Evolutionary conservation across 1,140 invertebrate genomes (phyloP).

Genomic region (Drosophila quadrilineata): DNA sequence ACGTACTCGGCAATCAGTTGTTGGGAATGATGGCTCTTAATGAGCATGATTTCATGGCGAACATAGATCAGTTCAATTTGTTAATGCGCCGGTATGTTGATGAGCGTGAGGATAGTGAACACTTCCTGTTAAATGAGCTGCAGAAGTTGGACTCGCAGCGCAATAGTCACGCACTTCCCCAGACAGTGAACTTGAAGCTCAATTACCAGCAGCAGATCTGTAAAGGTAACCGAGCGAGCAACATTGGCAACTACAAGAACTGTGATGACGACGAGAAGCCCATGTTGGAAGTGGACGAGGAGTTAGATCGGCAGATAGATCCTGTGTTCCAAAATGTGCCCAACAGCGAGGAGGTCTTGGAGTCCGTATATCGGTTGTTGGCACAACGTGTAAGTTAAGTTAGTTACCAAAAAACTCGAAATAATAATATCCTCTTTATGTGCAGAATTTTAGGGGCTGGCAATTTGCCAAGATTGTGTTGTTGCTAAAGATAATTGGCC

Average conservation of each 20-base stretch:
- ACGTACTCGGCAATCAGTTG: slow-evolving; percentile 67
- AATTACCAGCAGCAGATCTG: slow-evolving; percentile 70
- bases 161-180: slow-evolving; percentile 48
- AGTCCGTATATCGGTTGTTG: slow-evolving; percentile 63
- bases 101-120: slow-evolving; percentile 63
- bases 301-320: slow-evolving; percentile 62
- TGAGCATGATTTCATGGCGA: slow-evolving; percentile 59
- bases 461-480: slow-evolving; percentile 76
- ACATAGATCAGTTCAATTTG: slow-evolving; percentile 50
- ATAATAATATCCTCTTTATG: not conserved
- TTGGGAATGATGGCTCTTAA: slow-evolving; percentile 67
- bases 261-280: slow-evolving; percentile 64
- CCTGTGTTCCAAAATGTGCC: slow-evolving; percentile 75
- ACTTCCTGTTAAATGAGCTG: slow-evolving; percentile 57
- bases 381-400: slow-evolving; percentile 52
- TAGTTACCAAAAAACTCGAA: not conserved
- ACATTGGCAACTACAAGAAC: slow-evolving; percentile 75
- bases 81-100: slow-evolving; percentile 62
- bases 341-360: slow-evolving; percentile 60
- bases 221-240: slow-evolving; percentile 73
- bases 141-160: slow-evolving; percentile 59
- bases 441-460: slow-evolving; percentile 67
- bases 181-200: slow-evolving; percentile 52
- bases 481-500: slow-evolving; percentile 67
- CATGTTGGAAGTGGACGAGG: slow-evolving; percentile 41